Evolutionary conservation across 2,888 invertebrate genomes (phyloP).

Genomic region (Leptopterna dolabrata): DNA sequence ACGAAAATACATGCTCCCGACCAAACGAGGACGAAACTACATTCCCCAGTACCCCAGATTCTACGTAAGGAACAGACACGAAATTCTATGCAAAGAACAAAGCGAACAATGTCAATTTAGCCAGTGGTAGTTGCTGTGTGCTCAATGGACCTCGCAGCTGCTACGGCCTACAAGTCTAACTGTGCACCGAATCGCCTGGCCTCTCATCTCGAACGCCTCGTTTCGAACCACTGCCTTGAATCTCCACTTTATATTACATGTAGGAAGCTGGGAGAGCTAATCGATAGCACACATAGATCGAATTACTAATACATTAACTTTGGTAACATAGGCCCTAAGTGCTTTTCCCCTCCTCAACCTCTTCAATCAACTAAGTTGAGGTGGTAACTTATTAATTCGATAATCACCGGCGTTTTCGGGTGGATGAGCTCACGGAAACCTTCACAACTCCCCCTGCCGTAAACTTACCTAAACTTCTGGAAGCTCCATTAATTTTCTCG

Average conservation of each 20-base stretch:
- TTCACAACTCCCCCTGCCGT: conserved; percentile 23
- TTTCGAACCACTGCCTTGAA: not conserved
- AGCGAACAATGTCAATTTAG: too few species aligned
- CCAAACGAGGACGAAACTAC: too few species aligned
- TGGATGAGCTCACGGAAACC: conserved; percentile 34
- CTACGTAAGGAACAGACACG: too few species aligned
- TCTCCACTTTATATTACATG: not conserved
- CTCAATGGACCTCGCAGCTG: too few species aligned
- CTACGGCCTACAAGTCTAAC: too few species aligned
- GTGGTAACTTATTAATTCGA: conserved; percentile 53
- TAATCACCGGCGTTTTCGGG: conserved; percentile 48
- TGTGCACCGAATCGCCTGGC: too few species aligned
- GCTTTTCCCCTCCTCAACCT: not conserved
- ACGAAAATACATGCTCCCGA: too few species aligned
- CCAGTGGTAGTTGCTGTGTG: too few species aligned
- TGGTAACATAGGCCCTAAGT: conserved; percentile 26
- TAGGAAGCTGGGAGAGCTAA: not conserved
- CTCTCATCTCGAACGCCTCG: too few species aligned
- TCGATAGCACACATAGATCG: conserved; percentile 43
- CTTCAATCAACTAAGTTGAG: conserved; percentile 33
- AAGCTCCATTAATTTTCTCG: conserved; percentile 16
- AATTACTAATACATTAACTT: conserved; percentile 36
- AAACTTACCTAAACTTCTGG: not conserved
- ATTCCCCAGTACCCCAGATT: too few species aligned
- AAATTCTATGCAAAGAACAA: too few species aligned